Percentiles rank a stretch among this genome's conserved stretches.
These are phyloP conservation scores for Caenorhabditis remanei DNA, from an alignment of 1,140 invertebrate species.

Conservation along the genomic window DNA sequence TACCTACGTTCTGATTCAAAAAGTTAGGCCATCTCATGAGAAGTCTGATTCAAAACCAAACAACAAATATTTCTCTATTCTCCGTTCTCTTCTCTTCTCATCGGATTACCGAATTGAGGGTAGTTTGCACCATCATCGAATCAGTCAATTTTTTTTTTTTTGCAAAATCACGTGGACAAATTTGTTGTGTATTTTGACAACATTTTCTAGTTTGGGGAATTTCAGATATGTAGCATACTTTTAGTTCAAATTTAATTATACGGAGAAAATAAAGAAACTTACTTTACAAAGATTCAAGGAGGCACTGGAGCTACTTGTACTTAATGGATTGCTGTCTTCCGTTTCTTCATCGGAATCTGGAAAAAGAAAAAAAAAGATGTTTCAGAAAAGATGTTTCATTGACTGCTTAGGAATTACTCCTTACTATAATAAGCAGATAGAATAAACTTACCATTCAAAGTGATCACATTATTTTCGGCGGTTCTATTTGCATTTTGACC, in stretches of 20 bases:
- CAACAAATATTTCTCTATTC: neutral
- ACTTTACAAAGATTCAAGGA: constrained; percentile 25
- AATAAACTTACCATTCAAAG: constrained; percentile 43
- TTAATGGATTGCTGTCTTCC: constrained; percentile 3
- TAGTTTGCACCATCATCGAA: neutral
- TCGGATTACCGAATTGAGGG: constrained; percentile 11
- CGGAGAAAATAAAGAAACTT: neutral
- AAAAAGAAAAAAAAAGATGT: neutral
- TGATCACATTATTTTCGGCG: neutral
- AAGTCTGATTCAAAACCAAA: neutral
- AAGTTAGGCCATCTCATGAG: no score
- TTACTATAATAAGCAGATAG: no score
- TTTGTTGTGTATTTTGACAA: no score
- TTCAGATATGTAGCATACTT: neutral
- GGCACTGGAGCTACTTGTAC: neutral
- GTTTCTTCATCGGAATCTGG: constrained; percentile 45
- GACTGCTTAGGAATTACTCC: no score
- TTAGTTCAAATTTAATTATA: no score
- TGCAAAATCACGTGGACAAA: neutral
- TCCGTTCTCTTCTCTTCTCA: neutral
- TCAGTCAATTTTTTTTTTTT: neutral
- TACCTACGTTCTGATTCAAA: no score
- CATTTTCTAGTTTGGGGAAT: no score
- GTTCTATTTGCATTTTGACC: constrained; percentile 17
- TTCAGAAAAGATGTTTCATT: no score